Evolutionary conservation across 2,113 vertebrate species (phyloP).

Genomic region (Etheostoma spectabile): DNA sequence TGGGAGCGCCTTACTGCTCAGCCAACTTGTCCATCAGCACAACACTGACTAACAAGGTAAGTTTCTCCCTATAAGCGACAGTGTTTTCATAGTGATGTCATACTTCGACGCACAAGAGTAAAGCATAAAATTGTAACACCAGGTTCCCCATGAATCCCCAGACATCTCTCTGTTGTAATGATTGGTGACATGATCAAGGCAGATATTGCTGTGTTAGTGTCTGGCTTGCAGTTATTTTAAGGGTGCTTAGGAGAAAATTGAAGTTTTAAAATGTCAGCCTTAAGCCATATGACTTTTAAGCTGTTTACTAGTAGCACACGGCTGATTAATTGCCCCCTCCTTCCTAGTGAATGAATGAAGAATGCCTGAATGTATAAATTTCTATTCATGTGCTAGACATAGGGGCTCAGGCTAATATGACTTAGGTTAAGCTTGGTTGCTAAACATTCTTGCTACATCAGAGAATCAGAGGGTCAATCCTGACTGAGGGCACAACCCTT

Average conservation of each 20-base stretch:
- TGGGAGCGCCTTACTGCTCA: slow-evolving; percentile 63
- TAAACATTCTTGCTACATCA: slow-evolving; percentile 22
- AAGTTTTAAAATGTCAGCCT: slow-evolving; percentile 61
- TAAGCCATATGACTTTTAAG: slow-evolving; percentile 50
- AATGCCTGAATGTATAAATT: slow-evolving; percentile 28
- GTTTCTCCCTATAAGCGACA: slow-evolving; percentile 55
- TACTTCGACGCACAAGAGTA: slow-evolving; percentile 70
- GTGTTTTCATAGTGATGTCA: slow-evolving; percentile 70
- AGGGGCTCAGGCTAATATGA: background rate
- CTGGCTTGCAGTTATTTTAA: slow-evolving; percentile 68
- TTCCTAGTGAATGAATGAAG: slow-evolving; percentile 27
- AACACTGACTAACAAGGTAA: slow-evolving; percentile 80
- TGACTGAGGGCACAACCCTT: slow-evolving; percentile 9
- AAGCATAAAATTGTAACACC: slow-evolving; percentile 81
- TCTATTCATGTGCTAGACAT: background rate
- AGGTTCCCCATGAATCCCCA: slow-evolving; percentile 64
- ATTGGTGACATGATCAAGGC: slow-evolving; percentile 82
- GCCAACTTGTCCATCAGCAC: slow-evolving; percentile 72
- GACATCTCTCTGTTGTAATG: slow-evolving; percentile 69
- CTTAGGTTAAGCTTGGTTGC: slow-evolving; percentile 22
- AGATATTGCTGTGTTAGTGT: slow-evolving; percentile 71
- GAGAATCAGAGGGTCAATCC: slow-evolving; percentile 4
- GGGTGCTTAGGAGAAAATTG: slow-evolving; percentile 54
- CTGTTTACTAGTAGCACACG: slow-evolving; percentile 1
- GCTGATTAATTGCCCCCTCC: background rate